A percentile compares a stretch with the other conserved stretches of the same genome.
Evolutionary conservation across 2,113 vertebrate genomes (phyloP).

Genomic region (Salvelinus namaycush): DNA sequence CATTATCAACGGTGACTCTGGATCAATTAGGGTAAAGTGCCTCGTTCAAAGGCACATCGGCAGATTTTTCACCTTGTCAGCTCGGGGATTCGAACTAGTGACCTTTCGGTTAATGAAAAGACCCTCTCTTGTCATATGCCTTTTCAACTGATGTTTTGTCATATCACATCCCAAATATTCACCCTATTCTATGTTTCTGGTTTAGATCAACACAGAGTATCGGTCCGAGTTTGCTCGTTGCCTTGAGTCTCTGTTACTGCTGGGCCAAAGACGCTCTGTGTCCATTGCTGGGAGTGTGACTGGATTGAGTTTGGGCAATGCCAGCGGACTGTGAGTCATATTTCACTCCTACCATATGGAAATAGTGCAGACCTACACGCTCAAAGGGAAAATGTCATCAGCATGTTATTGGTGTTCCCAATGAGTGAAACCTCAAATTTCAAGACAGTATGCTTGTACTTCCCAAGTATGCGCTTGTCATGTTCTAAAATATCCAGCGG

Average conservation of each 20-base stretch:
- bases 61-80: no score
- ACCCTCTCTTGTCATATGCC: constrained; percentile 56
- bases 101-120: constrained; percentile 74
- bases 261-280: constrained; percentile 64
- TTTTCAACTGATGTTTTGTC: constrained; percentile 13
- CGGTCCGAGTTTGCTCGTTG: constrained; percentile 79
- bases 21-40: no score
- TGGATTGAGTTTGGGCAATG: constrained; percentile 60
- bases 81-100: no score
- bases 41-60: no score
- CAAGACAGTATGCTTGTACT: not conserved
- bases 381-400: not conserved
- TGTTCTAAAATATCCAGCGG: no score
- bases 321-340: constrained; percentile 49
- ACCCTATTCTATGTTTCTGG: not conserved
- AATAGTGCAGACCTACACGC: not conserved
- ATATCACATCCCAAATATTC: not conserved
- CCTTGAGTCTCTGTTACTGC: constrained; percentile 79
- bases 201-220: constrained; percentile 83
- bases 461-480: not conserved
- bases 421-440: no score
- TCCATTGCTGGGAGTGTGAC: constrained; percentile 57
- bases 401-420: no score
- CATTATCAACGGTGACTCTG: no score
- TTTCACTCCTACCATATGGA: not conserved